Evolutionary conservation across 1,140 invertebrate genomes (phyloP).

Genomic region (Cydia pomonella): DNA sequence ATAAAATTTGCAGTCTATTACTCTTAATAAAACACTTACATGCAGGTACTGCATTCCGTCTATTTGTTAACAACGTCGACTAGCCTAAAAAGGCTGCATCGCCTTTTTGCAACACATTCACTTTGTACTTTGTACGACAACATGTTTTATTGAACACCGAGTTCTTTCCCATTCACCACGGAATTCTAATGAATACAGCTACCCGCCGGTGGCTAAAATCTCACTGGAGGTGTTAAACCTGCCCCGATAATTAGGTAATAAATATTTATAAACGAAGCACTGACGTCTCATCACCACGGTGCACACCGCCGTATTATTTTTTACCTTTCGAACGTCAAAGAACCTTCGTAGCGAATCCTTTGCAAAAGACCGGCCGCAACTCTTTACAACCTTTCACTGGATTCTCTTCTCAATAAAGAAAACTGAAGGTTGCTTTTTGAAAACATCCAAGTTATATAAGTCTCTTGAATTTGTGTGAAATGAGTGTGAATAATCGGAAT

Average conservation of each 20-base stretch:
- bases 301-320: slow-evolving; percentile 44
- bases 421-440: not conserved
- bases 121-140: not conserved
- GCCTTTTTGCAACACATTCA: slow-evolving; percentile 40
- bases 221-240: slow-evolving; percentile 53
- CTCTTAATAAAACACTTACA: not conserved
- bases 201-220: slow-evolving; percentile 48
- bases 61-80: not conserved
- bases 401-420: not conserved
- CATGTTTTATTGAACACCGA: slow-evolving; percentile 35
- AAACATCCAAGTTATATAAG: not conserved
- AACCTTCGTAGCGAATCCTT: slow-evolving; percentile 39
- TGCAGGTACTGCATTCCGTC: not conserved
- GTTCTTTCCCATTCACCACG: slow-evolving; percentile 24
- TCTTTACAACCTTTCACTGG: not conserved
- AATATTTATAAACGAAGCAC: slow-evolving; percentile 72
- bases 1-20: not conserved
- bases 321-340: slow-evolving; percentile 54
- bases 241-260: slow-evolving; percentile 70
- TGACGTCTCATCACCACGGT: slow-evolving; percentile 54
- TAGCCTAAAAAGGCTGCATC: not conserved
- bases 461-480: not conserved
- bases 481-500: slow-evolving; percentile 61
- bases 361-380: slow-evolving; percentile 10
- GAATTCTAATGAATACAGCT: slow-evolving; percentile 30